phyloP scores from a whole-genome alignment of 2,888 invertebrate species.

The Geotrupes spiniger region DNA sequence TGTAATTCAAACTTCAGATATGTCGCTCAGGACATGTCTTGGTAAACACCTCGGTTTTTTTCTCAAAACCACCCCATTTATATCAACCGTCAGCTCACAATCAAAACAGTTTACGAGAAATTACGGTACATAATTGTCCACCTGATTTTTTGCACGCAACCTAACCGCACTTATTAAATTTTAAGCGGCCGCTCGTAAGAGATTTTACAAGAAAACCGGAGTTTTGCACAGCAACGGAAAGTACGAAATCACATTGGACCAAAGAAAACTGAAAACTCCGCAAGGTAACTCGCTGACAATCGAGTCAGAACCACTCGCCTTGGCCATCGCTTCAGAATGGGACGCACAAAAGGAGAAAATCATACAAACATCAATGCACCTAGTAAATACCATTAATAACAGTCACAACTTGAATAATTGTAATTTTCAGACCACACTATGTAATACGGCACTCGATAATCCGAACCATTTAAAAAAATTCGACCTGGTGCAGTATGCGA shows the following conservation, averaged over 20 bases:
- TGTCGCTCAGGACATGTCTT: conserved; percentile 4
- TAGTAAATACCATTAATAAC: conserved; percentile 56
- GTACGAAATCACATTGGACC: conserved; percentile 87
- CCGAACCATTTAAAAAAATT: conserved; percentile 75
- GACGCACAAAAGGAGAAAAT: conserved; percentile 79
- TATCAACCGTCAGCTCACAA: neutral
- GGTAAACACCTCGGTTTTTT: conserved; percentile 3
- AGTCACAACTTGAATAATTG: neutral
- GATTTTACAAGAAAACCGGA: conserved; percentile 73
- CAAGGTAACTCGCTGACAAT: conserved; percentile 74
- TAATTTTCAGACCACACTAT: conserved; percentile 72
- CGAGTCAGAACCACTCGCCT: conserved; percentile 81
- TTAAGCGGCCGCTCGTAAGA: conserved; percentile 54
- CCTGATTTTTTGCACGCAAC: neutral
- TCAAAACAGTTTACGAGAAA: conserved; percentile 1
- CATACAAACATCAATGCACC: conserved; percentile 79
- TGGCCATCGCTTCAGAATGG: conserved; percentile 95
- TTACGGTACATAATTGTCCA: conserved; percentile 10
- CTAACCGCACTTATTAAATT: conserved; percentile 10
- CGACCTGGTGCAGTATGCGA: conserved; percentile 73
- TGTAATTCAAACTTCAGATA: neutral
- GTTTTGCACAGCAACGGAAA: conserved; percentile 67
- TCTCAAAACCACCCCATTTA: neutral
- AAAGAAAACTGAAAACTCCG: conserved; percentile 87
- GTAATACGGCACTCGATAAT: conserved; percentile 91